Percentiles rank a stretch among this genome's conserved stretches.
These are phyloP conservation scores for Clarias batrachus DNA, from an alignment of 2,113 vertebrate genomes.

Conservation along the genomic window DNA sequence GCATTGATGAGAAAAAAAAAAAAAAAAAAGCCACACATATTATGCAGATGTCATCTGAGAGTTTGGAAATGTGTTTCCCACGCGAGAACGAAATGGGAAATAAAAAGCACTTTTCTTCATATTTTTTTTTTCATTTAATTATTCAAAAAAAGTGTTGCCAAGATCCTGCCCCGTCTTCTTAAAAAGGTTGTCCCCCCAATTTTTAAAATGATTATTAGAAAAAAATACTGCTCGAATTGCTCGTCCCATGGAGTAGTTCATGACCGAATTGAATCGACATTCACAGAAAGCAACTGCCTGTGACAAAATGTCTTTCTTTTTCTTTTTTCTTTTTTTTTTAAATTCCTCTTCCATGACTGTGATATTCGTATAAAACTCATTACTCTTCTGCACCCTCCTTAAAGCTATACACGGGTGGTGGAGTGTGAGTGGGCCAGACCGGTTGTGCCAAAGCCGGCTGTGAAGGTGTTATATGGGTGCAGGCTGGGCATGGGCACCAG, in stretches of 20 bases:
- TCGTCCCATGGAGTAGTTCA: constrained; percentile 69
- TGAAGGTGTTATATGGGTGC: constrained; percentile 98
- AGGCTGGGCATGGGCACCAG: constrained; percentile 96
- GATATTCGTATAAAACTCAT: constrained; percentile 37
- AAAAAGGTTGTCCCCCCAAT: constrained; percentile 68
- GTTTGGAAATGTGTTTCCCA: constrained; percentile 70
- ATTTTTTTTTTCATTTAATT: constrained; percentile 64
- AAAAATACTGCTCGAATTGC: constrained; percentile 75
- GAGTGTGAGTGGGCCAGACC: constrained; percentile 98
- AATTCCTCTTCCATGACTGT: constrained; percentile 46
- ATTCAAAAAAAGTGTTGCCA: constrained; percentile 70
- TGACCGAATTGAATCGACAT: constrained; percentile 69
- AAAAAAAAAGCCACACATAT: constrained; percentile 70
- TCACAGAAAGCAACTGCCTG: constrained; percentile 68
- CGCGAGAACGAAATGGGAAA: constrained; percentile 70
- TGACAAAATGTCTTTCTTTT: constrained; percentile 71
- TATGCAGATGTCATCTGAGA: constrained; percentile 65
- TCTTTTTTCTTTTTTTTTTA: constrained; percentile 56
- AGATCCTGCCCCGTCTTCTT: constrained; percentile 71
- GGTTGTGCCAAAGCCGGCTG: constrained; percentile 93
- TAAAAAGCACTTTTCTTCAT: constrained; percentile 78
- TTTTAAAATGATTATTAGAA: constrained; percentile 79
- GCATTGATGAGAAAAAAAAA: constrained; percentile 72
- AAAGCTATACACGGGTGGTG: constrained; percentile 98
- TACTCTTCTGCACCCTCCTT: constrained; percentile 59